Evolutionary conservation across 2,113 vertebrate species (phyloP).

Genomic region (Corythornis vintsioides): DNA sequence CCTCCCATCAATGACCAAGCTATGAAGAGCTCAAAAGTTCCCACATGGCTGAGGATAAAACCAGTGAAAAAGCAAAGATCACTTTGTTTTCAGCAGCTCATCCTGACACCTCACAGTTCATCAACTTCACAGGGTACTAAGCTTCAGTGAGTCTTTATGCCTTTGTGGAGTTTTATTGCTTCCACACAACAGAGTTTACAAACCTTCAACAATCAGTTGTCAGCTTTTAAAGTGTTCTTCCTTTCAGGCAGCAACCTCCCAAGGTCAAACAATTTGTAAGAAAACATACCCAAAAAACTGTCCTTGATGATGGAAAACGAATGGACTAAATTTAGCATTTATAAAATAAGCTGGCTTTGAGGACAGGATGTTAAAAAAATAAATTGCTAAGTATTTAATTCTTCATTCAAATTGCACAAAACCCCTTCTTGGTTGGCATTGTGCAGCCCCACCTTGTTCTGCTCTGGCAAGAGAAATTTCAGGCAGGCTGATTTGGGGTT

Average conservation of each 20-base stretch:
- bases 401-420: neutral
- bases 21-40: neutral
- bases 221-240: constrained; percentile 35
- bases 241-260: constrained; percentile 28
- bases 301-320: constrained; percentile 54
- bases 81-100: neutral
- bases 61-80: neutral
- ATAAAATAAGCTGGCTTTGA: constrained; percentile 63
- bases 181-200: neutral
- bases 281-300: constrained; percentile 61
- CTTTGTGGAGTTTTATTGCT: neutral
- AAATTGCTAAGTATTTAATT: neutral
- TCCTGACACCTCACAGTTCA: neutral
- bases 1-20: neutral
- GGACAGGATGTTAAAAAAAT: constrained; percentile 65
- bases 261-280: constrained; percentile 64
- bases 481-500: neutral
- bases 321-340: constrained; percentile 55
- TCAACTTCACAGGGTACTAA: neutral
- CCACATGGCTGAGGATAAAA: neutral
- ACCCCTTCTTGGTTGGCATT: neutral
- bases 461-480: neutral
- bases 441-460: neutral
- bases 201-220: constrained; percentile 13
- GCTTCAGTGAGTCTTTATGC: neutral